These are phyloP conservation scores for Zaprionus ornatus DNA, from an alignment of 1,140 invertebrate genomes.

Conservation along the genomic window DNA sequence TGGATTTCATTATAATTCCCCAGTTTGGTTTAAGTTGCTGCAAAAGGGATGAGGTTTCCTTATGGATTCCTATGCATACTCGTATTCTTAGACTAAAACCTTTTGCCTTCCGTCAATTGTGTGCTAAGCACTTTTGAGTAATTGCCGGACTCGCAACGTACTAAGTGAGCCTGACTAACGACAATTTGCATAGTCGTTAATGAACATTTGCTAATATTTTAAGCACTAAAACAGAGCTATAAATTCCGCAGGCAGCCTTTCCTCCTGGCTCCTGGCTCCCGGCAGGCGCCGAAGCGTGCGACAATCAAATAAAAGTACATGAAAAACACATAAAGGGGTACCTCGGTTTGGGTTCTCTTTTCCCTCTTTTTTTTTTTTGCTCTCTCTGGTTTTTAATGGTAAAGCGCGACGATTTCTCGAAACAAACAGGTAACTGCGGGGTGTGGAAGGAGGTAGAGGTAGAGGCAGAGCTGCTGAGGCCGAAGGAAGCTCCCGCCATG, in stretches of 20 bases:
- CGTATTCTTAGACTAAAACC: not conserved
- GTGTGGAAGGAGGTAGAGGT: not conserved
- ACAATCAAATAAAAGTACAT: constrained; percentile 82
- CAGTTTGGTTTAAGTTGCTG: not conserved
- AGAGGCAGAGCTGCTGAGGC: not conserved
- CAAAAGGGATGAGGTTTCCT: not conserved
- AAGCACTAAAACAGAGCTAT: constrained; percentile 75
- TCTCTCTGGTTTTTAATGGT: constrained; percentile 60
- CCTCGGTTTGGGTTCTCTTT: constrained; percentile 28
- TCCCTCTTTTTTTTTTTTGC: constrained; percentile 34
- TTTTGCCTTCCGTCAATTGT: constrained; percentile 58
- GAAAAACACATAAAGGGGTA: constrained; percentile 81
- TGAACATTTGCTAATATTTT: constrained; percentile 82
- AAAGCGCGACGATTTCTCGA: constrained; percentile 76
- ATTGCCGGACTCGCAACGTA: constrained; percentile 46
- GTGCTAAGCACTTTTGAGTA: constrained; percentile 77
- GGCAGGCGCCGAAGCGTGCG: constrained; percentile 69
- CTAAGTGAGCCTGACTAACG: constrained; percentile 57
- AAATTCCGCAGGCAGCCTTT: constrained; percentile 33
- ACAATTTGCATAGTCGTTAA: constrained; percentile 80
- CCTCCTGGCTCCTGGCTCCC: constrained; percentile 2
- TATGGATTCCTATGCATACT: not conserved
- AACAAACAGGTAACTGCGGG: constrained; percentile 67
- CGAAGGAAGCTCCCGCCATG: constrained; percentile 67
- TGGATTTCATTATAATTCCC: not conserved